Percentiles rank a stretch among this genome's conserved stretches.
Conservation (phyloP, 2,797 vertebrate genomes). For the Enteromius unitaeniatus region DNA sequence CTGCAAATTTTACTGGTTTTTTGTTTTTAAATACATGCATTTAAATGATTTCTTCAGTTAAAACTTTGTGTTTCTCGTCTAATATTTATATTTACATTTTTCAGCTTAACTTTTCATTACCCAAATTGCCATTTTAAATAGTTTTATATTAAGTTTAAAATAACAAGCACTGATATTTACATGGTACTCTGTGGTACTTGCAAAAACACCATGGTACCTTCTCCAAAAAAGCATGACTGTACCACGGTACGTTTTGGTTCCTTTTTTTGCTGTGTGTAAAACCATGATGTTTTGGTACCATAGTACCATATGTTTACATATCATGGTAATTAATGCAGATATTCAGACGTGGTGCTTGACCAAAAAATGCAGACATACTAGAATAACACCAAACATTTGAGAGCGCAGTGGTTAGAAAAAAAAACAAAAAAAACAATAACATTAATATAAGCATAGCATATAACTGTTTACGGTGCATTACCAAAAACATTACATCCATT, state of each 20-base stretch:
- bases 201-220: too few relatives aligned
- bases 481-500: not conserved
- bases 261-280: not conserved
- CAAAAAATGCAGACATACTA: not conserved
- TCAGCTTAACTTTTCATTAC: not conserved
- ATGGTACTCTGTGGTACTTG: too few relatives aligned
- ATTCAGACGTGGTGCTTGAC: not conserved
- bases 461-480: not conserved
- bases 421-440: too few relatives aligned
- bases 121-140: not conserved
- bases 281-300: not conserved
- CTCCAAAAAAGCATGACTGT: too few relatives aligned
- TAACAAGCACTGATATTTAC: not conserved
- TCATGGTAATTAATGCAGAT: not conserved
- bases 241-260: not conserved
- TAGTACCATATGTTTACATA: not conserved
- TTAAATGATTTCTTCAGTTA: not conserved
- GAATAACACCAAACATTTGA: not conserved
- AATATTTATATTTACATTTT: not conserved
- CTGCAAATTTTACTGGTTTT: not conserved
- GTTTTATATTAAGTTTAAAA: not conserved
- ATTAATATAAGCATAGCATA: too few relatives aligned
- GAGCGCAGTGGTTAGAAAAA: not conserved
- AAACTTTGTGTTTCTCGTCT: not conserved
- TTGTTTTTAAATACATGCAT: accelerated